Conservation (phyloP, 2,888 invertebrate species). For the Argyresthia goedartella region DNA sequence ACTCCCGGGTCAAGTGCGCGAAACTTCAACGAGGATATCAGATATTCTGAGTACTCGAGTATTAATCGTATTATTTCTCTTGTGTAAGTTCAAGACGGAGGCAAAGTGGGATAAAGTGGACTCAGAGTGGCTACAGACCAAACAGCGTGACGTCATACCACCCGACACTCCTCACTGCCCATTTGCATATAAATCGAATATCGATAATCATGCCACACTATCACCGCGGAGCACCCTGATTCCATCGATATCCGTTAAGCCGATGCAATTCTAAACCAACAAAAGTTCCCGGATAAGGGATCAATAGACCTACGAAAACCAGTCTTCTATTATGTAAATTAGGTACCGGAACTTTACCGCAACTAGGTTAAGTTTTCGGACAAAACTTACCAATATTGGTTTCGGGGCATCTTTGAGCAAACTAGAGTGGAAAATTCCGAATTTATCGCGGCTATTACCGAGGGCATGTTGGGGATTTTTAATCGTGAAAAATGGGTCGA, state of each 20-base stretch:
- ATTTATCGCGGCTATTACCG: background rate
- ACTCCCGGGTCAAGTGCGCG: constrained; percentile 51
- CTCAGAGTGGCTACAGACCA: background rate
- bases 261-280: constrained; percentile 64
- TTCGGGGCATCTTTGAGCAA: background rate
- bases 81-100: background rate
- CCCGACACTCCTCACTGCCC: constrained; percentile 34
- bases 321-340: constrained; percentile 69
- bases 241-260: constrained; percentile 67
- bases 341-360: constrained; percentile 61
- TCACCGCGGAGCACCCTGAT: constrained; percentile 54
- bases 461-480: background rate
- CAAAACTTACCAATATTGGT: constrained; percentile 50
- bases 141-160: constrained; percentile 31
- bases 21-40: constrained; percentile 56
- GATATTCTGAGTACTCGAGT: constrained; percentile 27
- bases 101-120: background rate
- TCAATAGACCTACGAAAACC: constrained; percentile 38
- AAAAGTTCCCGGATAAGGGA: constrained; percentile 65
- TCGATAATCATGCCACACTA: constrained; percentile 63
- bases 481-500: constrained; percentile 6
- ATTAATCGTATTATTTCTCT: constrained; percentile 43
- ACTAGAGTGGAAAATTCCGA: background rate
- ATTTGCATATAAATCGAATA: constrained; percentile 72
- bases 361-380: constrained; percentile 50